A percentile compares a stretch with the other conserved stretches of the same genome.
phyloP scores from a whole-genome alignment of 2,113 vertebrate genomes.

The Petroica traversi region DNA sequence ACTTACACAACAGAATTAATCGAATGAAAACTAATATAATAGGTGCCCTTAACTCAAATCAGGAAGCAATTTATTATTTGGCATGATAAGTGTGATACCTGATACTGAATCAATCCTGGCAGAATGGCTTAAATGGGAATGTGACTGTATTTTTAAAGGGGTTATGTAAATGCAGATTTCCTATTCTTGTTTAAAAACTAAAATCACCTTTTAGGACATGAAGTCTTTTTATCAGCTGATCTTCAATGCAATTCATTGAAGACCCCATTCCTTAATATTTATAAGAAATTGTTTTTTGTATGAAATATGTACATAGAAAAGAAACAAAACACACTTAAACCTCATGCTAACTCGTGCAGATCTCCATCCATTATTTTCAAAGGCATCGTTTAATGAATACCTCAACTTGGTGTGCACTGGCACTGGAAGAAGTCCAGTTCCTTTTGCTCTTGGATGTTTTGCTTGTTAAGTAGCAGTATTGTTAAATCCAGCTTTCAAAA shows the following conservation, averaged over 20 bases:
- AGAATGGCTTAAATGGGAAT: background rate
- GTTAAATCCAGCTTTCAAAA: background rate
- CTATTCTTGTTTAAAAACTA: background rate
- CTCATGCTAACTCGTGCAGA: background rate
- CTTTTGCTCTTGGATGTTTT: background rate
- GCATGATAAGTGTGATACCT: background rate
- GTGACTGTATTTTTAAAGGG: background rate
- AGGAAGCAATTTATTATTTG: slow-evolving; percentile 43
- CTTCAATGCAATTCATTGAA: background rate
- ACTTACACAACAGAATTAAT: slow-evolving; percentile 63
- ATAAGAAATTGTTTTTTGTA: background rate
- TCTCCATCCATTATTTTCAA: background rate
- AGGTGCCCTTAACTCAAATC: slow-evolving; percentile 52
- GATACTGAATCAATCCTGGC: background rate
- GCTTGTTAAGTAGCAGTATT: background rate
- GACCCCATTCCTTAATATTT: background rate
- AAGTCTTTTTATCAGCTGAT: background rate
- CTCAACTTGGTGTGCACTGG: background rate
- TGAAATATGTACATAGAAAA: background rate
- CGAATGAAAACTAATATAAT: slow-evolving; percentile 55
- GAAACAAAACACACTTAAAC: background rate
- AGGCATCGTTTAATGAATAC: background rate
- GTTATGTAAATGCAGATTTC: background rate
- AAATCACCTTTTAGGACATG: background rate
- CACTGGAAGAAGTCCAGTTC: background rate